Evolutionary conservation across 2,797 vertebrate genomes (phyloP).

Genomic region (Poecilia picta): DNA sequence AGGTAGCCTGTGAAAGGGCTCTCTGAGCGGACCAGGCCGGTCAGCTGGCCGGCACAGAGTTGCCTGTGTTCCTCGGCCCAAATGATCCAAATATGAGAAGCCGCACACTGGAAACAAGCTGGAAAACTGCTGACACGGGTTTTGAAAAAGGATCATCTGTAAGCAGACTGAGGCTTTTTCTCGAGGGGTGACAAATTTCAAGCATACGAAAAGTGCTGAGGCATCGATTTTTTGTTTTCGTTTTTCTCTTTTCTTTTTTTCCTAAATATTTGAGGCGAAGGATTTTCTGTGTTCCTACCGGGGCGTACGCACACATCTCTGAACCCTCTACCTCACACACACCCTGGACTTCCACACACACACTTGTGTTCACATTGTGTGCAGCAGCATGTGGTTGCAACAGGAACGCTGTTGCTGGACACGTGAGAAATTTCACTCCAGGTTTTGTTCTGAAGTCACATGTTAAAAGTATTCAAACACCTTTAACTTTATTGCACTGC

Average conservation of each 20-base stretch:
- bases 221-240: background rate
- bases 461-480: background rate
- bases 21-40: slow-evolving; percentile 49
- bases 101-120: slow-evolving; percentile 53
- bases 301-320: slow-evolving; percentile 5
- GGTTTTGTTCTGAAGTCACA: background rate
- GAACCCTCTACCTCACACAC: background rate
- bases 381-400: background rate
- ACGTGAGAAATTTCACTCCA: background rate
- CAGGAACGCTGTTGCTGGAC: background rate
- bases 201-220: slow-evolving; percentile 63
- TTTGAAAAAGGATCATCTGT: slow-evolving; percentile 33
- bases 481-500: background rate
- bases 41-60: slow-evolving; percentile 54
- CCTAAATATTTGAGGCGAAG: slow-evolving; percentile 25
- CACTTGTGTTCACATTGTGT: background rate
- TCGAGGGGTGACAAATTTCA: slow-evolving; percentile 67
- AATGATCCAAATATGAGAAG: slow-evolving; percentile 56
- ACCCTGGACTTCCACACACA: background rate
- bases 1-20: slow-evolving; percentile 60
- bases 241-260: too few species aligned
- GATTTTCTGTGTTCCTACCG: slow-evolving; percentile 31
- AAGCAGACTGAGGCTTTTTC: slow-evolving; percentile 60
- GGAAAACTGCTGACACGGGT: slow-evolving; percentile 58
- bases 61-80: slow-evolving; percentile 50